Base-by-base conservation (phyloP, 2,113 vertebrate genomes). In the Gopherus evgoodei region DNA sequence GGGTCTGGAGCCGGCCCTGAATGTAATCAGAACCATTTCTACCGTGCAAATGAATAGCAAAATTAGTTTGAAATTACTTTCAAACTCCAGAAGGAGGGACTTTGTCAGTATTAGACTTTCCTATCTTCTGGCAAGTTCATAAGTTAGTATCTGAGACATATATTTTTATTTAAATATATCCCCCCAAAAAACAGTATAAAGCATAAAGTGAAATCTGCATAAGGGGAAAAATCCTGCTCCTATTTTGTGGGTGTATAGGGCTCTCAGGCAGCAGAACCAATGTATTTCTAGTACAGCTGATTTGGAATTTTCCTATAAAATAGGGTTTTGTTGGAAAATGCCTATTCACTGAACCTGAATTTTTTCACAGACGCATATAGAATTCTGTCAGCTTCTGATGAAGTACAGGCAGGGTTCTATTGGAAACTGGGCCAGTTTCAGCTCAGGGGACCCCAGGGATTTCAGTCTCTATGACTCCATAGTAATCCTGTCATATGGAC, bases 11-110 rank as follows among this genome's bases (percentile, higher is more conserved):
- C 42, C 42, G 42, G 42, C 42, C 42, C 42, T 42, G 42, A 94
- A 83, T 84, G 65, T 88, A 87, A 75, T 86, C 1, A 6, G 62
- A 92, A 76, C 38, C 84, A 85, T 69, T 94, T 96, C 38, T 19
- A 49, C 57, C 8, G 3, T 83, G 31, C 2, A 87, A 81, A 93
- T 92, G 87, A 96, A 95, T 90, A 93, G 5, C 54, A 92, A 75
- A 96, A 91, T 90, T 92, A 75, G 4, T 96, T 96, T 95, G 88
- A 97, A 98, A 92, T 91, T 38, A 93, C 79, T 75, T 78, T 42
- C 35, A 93, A 1, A 87, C 90, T 91, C 47, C 78, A 89, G 57
- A 24, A 91, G 83, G 56, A 92, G 56, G 57, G 80, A 87, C 80
- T 75, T 24, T 42, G 2, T 50, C 42, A 27, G 44, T 83, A 29